phyloP scores from a whole-genome alignment of 2,113 vertebrate species.

The Lampris incognitus region DNA sequence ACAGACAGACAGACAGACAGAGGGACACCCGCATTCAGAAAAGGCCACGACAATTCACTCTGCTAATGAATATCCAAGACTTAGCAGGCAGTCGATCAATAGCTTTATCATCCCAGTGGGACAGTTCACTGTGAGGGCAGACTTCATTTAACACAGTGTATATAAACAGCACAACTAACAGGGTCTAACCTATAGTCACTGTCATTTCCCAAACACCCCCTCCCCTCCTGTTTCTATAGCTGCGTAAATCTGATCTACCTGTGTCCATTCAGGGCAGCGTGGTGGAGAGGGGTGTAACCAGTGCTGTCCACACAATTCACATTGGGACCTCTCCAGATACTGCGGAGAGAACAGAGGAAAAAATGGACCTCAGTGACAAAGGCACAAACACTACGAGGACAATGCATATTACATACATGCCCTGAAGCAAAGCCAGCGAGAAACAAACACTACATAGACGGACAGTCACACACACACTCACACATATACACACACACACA shows the following conservation, averaged over 20 bases:
- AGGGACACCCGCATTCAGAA: conserved; percentile 18
- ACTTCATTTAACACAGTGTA: conserved; percentile 16
- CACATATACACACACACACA: conserved; percentile 1
- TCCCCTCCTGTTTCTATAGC: not conserved
- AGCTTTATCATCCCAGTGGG: conserved; percentile 49
- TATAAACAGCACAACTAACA: conserved; percentile 8
- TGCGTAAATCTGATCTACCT: conserved; percentile 80
- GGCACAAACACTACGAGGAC: not conserved
- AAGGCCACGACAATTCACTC: not conserved
- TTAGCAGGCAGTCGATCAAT: conserved; percentile 47
- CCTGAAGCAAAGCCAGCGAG: not conserved
- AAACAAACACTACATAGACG: not conserved
- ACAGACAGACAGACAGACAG: not conserved
- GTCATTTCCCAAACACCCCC: not conserved
- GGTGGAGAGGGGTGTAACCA: conserved; percentile 96
- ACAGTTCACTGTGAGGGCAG: conserved; percentile 2
- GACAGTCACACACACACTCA: not conserved
- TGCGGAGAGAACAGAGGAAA: conserved; percentile 68
- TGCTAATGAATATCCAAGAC: conserved; percentile 38
- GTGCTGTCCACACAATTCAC: conserved; percentile 98
- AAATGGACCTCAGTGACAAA: conserved; percentile 35
- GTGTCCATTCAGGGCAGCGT: conserved; percentile 96
- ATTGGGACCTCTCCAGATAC: conserved; percentile 98
- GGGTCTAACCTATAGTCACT: not conserved
- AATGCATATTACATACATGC: not conserved